phyloP scores from a whole-genome alignment of 2,888 invertebrate genomes.

The Acleris cristana region DNA sequence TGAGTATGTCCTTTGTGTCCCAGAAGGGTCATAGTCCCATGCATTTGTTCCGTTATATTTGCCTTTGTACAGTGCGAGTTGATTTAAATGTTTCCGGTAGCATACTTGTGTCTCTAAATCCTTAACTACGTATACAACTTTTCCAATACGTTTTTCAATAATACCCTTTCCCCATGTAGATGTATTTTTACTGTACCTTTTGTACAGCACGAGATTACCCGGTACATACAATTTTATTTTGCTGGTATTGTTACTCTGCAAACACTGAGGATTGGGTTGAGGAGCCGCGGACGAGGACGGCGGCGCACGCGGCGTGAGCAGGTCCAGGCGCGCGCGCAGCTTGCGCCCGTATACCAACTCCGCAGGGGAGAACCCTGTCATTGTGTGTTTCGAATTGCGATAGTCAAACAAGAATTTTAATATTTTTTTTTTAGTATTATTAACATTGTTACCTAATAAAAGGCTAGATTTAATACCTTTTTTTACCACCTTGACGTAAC shows the following conservation, averaged over 20 bases:
- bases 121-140: constrained; percentile 5
- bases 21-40: not conserved
- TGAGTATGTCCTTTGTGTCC: too few relatives aligned
- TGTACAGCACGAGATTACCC: constrained; percentile 3
- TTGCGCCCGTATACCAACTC: constrained; percentile 23
- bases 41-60: too few relatives aligned
- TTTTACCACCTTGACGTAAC: constrained; percentile 23
- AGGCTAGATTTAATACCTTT: constrained; percentile 21
- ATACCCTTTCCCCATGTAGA: not conserved
- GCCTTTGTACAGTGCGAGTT: constrained; percentile 3
- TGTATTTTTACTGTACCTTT: constrained; percentile 1
- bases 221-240: not conserved
- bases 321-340: constrained; percentile 8
- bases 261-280: not conserved
- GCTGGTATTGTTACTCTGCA: not conserved
- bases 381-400: constrained; percentile 18
- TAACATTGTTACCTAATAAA: not conserved
- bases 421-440: not conserved
- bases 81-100: constrained; percentile 15
- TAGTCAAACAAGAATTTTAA: constrained; percentile 20
- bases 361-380: constrained; percentile 24
- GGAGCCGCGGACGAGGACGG: constrained; percentile 7
- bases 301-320: not conserved
- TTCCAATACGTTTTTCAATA: constrained; percentile 5
- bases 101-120: not conserved